Evolutionary conservation across 2,797 vertebrate species (phyloP), one percentile per base, ranked within the genome.

Genomic region (Rhynchotus rufescens): DNA sequence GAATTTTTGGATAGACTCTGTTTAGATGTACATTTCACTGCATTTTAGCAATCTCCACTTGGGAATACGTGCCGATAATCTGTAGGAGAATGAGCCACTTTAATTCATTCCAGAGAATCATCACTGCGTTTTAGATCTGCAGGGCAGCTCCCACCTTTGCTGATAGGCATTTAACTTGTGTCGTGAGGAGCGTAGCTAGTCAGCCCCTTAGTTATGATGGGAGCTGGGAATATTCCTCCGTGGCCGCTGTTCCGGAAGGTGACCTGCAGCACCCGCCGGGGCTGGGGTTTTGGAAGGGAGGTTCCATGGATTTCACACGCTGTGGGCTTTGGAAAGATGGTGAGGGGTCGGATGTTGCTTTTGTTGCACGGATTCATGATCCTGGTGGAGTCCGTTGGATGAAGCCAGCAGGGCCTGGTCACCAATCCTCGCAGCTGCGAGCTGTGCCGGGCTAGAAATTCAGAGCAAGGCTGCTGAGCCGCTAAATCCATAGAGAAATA

Each of bases 1-100:
- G 82, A 87, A 82, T 91, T 94, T 64, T 77, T 95, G 49, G 61
- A n/a, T 92, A 96, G 90, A 64, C 88, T 44, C n/a, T 56, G 57
- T 84, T 81, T 77, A 88, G 61, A 42, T 91, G 61, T 89, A n/a
- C 62, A 56, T 94, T 92, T 94, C 6, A 22, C 45, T 73, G 91
- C 73, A 68, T 89, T 93, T 80, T 89, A 91, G 84, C 61, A 77
- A 80, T 42, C 65, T 82, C 40, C 44, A 65, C 34, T 80, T 89
- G 34, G 42, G 80, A 74, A 32, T 84, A 54, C 68, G 89, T 79
- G 71, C 62, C 66, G 71, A 15, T 51, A 87, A 75, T 61, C 56
- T 1, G 0, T 75, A 59, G 49, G 88, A 91, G 44, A 94, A 87
- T 74, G 66, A 84, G 73, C 73, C 74, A 62, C 57, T 90, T 67